phyloP scores from a whole-genome alignment of 1,140 invertebrate genomes.

The Drosophila sp. region DNA sequence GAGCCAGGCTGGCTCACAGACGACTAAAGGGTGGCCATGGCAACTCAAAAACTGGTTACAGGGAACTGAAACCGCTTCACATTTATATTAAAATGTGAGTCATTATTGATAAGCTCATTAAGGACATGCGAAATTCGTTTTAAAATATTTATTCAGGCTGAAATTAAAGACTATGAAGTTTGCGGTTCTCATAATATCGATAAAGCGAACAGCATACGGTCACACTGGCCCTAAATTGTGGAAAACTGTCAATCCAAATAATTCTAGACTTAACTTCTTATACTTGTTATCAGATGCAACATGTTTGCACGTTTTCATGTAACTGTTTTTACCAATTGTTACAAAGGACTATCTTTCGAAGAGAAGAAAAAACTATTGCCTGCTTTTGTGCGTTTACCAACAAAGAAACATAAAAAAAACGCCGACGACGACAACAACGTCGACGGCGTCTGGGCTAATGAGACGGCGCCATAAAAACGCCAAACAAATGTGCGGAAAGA shows the following conservation, averaged over 20 bases:
- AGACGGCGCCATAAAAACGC: slow-evolving; percentile 64
- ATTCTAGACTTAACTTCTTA: too few species aligned
- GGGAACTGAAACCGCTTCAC: neutral
- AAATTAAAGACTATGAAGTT: too few species aligned
- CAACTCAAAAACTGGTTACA: neutral
- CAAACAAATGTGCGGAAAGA: slow-evolving; percentile 53
- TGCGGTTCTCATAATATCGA: too few species aligned
- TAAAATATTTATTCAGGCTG: too few species aligned
- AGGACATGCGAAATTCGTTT: slow-evolving; percentile 10
- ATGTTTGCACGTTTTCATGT: too few species aligned
- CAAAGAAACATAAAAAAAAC: neutral
- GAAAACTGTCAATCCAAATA: too few species aligned
- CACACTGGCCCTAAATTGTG: too few species aligned
- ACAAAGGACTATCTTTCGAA: too few species aligned
- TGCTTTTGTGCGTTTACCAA: slow-evolving; percentile 16
- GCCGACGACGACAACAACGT: slow-evolving; percentile 25
- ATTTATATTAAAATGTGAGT: neutral
- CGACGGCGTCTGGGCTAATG: slow-evolving; percentile 41
- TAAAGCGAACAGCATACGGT: too few species aligned
- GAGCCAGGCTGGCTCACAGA: slow-evolving; percentile 3
- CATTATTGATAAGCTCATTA: neutral
- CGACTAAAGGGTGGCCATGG: neutral
- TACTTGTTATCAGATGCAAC: too few species aligned
- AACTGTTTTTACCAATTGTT: too few species aligned
- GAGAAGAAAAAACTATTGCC: neutral